Evolutionary conservation across 2,113 vertebrate species (phyloP), one percentile per base, ranked within the genome.

Genomic region (Cisticola juncidis): DNA sequence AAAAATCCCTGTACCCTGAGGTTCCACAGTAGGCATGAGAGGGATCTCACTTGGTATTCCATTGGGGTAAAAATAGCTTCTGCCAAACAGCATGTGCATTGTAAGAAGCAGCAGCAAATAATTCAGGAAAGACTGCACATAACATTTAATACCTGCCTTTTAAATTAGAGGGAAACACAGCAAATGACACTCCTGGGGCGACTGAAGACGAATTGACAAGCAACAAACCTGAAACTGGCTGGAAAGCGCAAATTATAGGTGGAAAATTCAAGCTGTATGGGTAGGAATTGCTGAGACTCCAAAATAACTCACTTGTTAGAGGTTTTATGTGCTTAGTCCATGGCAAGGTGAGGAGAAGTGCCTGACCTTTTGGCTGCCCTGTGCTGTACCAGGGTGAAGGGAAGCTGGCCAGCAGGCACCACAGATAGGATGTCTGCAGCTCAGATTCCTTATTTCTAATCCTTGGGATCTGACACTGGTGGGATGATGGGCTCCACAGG

Each of bases 381-480:
- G 12, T 19, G 38, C 4, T 19, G 33, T n/a, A 18, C 44, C 9
- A 80, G 62, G 56, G 25, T 18, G 6, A 9, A 29, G 18, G 70
- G 54, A 40, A 48, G 31, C 36, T 86, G 47, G 16, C 40, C 69
- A 56, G 14, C 15, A 51, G 79, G 5, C 40, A 54, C 60, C 15
- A 11, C 2, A n/a, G 66, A 0, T 20, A 16, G 58, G 28, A 23
- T 76, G 29, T 57, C 31, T 69, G 45, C 38, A 28, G 35, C 79
- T 77, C 61, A 20, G 0, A 35, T 15, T 13, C 45, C 21, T 40
- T 1, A 82, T 56, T 45, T 66, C 4, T 57, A 2, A 4, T 5
- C 28, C 8, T 9, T 42, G 36, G 50, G 62, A 60, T 15, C 5
- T 86, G 31, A 35, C 25, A 8, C 0, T 56, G 53, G 14, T 76